A percentile compares a stretch with the other conserved stretches of the same genome.
Conservation (phyloP, 2,888 invertebrate genomes). For the Ellobium chinense region DNA sequence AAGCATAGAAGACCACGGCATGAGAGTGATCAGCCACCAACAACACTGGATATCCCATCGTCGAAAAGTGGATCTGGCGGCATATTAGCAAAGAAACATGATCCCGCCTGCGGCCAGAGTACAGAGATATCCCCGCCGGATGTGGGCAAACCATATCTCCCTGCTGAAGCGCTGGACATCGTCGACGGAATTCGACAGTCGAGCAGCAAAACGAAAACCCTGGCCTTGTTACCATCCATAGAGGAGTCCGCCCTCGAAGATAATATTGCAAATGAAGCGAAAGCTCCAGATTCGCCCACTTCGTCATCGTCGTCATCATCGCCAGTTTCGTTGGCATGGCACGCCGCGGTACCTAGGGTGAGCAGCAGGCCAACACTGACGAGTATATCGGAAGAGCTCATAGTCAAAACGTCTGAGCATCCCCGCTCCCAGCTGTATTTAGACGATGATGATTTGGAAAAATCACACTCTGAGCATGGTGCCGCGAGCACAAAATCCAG, state of each 20-base stretch:
- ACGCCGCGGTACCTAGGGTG: neutral
- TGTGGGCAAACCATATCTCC: neutral
- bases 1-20: no score
- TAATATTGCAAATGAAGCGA: neutral
- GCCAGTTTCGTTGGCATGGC: neutral
- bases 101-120: no score
- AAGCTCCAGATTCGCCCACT: neutral
- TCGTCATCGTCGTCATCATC: neutral
- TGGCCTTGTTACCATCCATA: conserved; percentile 30
- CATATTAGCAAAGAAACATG: no score
- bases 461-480: neutral
- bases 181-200: conserved; percentile 39
- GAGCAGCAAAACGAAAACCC: conserved; percentile 2
- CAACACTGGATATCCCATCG: no score
- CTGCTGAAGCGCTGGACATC: conserved; percentile 8
- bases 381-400: conserved; percentile 37
- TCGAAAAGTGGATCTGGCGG: no score
- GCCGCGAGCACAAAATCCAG: neutral
- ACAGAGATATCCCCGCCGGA: no score
- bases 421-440: no score
- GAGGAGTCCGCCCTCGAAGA: conserved; percentile 31
- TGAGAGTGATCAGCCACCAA: no score
- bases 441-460: neutral
- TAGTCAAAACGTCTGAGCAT: neutral
- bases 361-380: conserved; percentile 40